These are phyloP conservation scores for Hemibagrus guttatus DNA, from an alignment of 2,797 vertebrate species.

Conservation along the genomic window DNA sequence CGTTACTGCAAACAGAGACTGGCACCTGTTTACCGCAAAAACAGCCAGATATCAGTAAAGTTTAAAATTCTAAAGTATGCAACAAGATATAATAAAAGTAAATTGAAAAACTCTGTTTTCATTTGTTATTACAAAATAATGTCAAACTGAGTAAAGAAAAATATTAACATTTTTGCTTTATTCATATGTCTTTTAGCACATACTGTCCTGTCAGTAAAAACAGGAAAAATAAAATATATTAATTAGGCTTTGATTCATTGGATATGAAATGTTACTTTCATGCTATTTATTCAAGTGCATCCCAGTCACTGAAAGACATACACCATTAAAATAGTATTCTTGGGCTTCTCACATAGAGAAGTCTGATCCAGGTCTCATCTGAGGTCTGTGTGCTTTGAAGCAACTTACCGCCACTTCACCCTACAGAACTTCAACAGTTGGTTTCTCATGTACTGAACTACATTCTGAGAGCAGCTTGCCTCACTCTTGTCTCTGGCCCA, in stretches of 20 bases:
- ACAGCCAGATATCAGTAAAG: background rate
- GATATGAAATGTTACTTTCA: background rate
- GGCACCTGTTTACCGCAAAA: conserved; percentile 64
- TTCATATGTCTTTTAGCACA: background rate
- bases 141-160: background rate
- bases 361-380: conserved; percentile 20
- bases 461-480: conserved; percentile 78
- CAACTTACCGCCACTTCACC: conserved; percentile 74
- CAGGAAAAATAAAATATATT: background rate
- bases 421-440: conserved; percentile 78
- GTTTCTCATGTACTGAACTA: conserved; percentile 75
- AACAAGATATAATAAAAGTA: background rate
- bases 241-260: background rate
- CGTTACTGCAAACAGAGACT: conserved; percentile 72
- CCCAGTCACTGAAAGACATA: background rate
- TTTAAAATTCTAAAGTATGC: background rate
- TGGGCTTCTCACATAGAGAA: conserved; percentile 5
- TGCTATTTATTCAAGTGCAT: background rate
- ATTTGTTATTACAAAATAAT: background rate
- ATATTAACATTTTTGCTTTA: background rate
- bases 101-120: background rate
- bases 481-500: conserved; percentile 77
- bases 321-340: background rate
- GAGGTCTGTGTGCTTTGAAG: conserved; percentile 32
- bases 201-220: background rate